Evolutionary conservation across 2,113 vertebrate species (phyloP).

Genomic region (Alaudala cheleensis): DNA sequence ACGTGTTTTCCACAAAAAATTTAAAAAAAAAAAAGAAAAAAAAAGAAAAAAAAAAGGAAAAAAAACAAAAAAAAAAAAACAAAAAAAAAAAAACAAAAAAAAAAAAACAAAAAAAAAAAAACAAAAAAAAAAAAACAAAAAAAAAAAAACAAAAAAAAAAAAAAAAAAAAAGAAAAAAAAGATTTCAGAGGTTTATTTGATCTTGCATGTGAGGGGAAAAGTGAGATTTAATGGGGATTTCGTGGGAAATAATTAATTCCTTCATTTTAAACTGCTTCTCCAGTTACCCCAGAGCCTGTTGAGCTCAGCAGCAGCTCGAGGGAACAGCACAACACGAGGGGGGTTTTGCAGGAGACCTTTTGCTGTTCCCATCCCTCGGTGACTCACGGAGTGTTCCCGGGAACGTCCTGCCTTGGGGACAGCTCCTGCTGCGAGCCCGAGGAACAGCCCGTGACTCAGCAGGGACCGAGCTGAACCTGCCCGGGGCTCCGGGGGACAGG

Average conservation of each 20-base stretch:
- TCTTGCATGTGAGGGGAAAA: rapidly evolving
- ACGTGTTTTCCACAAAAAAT: not conserved
- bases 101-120: too few species aligned
- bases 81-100: not conserved
- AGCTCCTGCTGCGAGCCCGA: not conserved
- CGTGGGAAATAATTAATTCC: not conserved
- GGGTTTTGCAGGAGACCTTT: not conserved
- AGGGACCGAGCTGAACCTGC: not conserved
- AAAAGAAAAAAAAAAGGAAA: not conserved
- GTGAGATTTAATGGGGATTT: not conserved
- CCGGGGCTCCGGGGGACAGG: not conserved
- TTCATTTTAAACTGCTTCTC: not conserved
- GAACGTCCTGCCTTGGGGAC: slow-evolving; percentile 30
- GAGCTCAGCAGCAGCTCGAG: not conserved
- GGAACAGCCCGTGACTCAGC: slow-evolving; percentile 23
- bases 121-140: too few species aligned
- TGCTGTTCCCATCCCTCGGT: not conserved
- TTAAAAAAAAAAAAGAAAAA: not conserved
- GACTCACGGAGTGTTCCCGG: not conserved
- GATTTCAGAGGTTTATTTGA: not conserved
- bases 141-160: too few species aligned
- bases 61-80: not conserved
- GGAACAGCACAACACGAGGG: not conserved
- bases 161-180: not conserved
- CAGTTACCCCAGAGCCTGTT: not conserved